Percentiles rank a stretch among this genome's conserved stretches.
Conservation (phyloP, 2,888 invertebrate genomes). For the Lasioglossum marginatum region DNA sequence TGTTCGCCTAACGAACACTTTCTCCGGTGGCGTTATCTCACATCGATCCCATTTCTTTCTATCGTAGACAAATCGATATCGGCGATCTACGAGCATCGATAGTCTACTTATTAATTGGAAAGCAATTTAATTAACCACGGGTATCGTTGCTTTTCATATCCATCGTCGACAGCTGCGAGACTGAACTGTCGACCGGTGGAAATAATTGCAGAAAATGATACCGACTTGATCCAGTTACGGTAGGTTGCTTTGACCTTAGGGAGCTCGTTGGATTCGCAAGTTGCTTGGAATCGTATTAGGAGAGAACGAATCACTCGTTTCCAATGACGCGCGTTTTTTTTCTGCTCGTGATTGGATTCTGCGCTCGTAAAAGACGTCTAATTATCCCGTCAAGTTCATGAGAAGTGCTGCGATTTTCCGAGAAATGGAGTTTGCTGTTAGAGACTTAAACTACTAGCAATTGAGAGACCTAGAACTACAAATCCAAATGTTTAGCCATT, state of each 20-base stretch:
- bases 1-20: not conserved
- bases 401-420: not conserved
- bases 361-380: not conserved
- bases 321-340: not conserved
- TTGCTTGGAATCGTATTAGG: conserved; percentile 24
- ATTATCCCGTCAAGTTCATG: conserved; percentile 3
- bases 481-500: not conserved
- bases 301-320: conserved; percentile 15
- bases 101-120: conserved; percentile 37
- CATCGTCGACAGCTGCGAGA: conserved; percentile 26
- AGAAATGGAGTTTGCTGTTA: not conserved
- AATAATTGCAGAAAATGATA: conserved; percentile 51
- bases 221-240: conserved; percentile 47
- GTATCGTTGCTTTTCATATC: conserved; percentile 11
- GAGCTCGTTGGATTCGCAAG: conserved; percentile 2
- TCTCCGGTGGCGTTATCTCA: conserved; percentile 4
- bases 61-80: conserved; percentile 3
- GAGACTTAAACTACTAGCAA: not conserved
- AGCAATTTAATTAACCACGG: conserved; percentile 27
- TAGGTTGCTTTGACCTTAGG: conserved; percentile 49
- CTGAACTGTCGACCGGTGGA: conserved; percentile 31
- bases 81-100: not conserved
- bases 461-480: no score
- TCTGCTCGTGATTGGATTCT: not conserved
- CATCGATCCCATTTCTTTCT: not conserved